Evolutionary conservation across 2,113 vertebrate genomes (phyloP).

Genomic region (Coreoperca whiteheadi): DNA sequence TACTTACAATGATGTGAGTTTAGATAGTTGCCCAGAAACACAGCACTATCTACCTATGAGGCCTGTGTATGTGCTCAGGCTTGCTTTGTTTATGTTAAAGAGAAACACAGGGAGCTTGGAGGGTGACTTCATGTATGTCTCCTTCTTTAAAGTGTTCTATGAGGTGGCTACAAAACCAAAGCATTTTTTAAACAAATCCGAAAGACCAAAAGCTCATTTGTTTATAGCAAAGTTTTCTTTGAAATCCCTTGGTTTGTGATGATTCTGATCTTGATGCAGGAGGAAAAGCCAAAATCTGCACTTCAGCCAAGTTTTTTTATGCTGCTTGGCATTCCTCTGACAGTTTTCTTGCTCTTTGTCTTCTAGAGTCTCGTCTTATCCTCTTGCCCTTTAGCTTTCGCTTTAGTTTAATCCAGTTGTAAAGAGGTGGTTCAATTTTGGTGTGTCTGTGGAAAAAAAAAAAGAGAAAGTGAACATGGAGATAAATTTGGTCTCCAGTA

Average conservation of each 20-base stretch:
- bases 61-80: background rate
- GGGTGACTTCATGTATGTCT: slow-evolving; percentile 5
- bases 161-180: slow-evolving; percentile 22
- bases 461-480: slow-evolving; percentile 52
- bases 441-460: slow-evolving; percentile 61
- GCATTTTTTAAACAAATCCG: slow-evolving; percentile 40
- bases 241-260: slow-evolving; percentile 32
- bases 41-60: slow-evolving; percentile 2
- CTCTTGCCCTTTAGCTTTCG: slow-evolving; percentile 36
- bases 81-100: slow-evolving; percentile 39
- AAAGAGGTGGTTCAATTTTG: slow-evolving; percentile 35
- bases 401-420: slow-evolving; percentile 58
- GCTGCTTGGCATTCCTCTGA: slow-evolving; percentile 36
- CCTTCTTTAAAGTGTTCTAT: slow-evolving; percentile 22
- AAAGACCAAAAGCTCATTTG: slow-evolving; percentile 19
- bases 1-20: background rate
- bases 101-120: slow-evolving; percentile 24
- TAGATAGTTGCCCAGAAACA: background rate
- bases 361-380: slow-evolving; percentile 29
- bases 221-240: slow-evolving; percentile 36
- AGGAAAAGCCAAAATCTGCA: slow-evolving; percentile 16
- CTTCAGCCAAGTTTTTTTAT: slow-evolving; percentile 43
- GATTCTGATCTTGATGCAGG: slow-evolving; percentile 50
- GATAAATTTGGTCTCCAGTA: slow-evolving; percentile 47
- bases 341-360: slow-evolving; percentile 24